Base-by-base conservation (phyloP, 2,888 invertebrate genomes). In the Trichogramma dendrolimi region DNA sequence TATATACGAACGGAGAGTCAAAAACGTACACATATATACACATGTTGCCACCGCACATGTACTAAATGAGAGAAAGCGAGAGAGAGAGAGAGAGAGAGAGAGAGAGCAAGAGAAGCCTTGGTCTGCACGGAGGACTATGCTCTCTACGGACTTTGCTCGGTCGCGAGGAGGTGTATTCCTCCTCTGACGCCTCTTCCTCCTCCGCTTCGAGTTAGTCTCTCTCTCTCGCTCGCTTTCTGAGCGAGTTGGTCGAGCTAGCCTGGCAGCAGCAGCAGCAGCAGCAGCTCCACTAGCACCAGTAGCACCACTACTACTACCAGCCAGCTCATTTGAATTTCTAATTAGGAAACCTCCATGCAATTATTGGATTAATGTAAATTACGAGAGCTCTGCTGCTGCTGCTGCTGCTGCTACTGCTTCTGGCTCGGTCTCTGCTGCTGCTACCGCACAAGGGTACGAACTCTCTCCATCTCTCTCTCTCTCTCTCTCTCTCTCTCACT, bases 321-420 rank as follows among this genome's bases (percentile, higher is more conserved):
- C 87, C 87, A 87, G 86, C 89, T 89, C 88, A 89, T 89, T 90
- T 90, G 90, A 90, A 90, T 90, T 89, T 90, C 89, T 90, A 90
- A 90, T 89, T 89, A 90, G 89, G 88, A 88, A 88, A 89, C 89
- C 89, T 88, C 89, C 89, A 88, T 89, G 90, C 90, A 90, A 90
- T 90, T 90, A 90, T 90, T 90, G 90, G 90, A 90, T 90, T 90
- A 90, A 90, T 90, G 90, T 90, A 89, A 89, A 89, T 89, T 88
- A 90, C 89, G 89, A 87, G 87, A 88, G 86, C 87, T 27, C 27
- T 86, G 86, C 86, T 78, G 78, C 77, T 78, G 79, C 78, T 78
- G 78, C 77, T 74, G 73, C 76, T 73, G 71, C 74, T 73, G 72
- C 76, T 75, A 68, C 68, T 69, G 62, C 65, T 27, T 27, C 27